A percentile compares a stretch with the other conserved stretches of the same genome.
Conservation (phyloP, 2,888 invertebrate genomes). For the Bombyx huttoni region DNA sequence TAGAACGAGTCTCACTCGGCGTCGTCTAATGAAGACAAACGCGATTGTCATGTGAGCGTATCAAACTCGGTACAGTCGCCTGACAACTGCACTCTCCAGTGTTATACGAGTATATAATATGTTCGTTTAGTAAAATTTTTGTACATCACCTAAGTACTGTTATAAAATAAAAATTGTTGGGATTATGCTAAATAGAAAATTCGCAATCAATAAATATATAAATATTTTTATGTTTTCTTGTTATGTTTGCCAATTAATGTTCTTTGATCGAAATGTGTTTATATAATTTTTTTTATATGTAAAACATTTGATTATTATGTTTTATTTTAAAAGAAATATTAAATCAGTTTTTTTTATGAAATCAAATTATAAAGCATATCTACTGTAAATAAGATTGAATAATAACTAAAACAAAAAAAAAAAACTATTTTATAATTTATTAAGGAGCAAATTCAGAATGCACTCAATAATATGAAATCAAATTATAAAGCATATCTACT, state of each 20-base stretch:
- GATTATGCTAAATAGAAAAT: conserved; percentile 40
- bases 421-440: conserved; percentile 48
- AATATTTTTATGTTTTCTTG: conserved; percentile 43
- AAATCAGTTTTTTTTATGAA: conserved; percentile 47
- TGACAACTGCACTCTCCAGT: conserved; percentile 12
- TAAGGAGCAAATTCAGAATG: conserved; percentile 24
- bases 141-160: conserved; percentile 29
- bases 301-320: conserved; percentile 57
- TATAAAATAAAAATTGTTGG: conserved; percentile 26
- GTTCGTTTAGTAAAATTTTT: conserved; percentile 14
- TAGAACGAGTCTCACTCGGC: conserved; percentile 36
- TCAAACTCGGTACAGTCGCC: conserved; percentile 12
- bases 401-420: conserved; percentile 12
- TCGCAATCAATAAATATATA: neutral
- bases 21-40: conserved; percentile 12
- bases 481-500: conserved; percentile 47
- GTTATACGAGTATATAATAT: no score
- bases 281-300: conserved; percentile 44
- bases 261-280: conserved; percentile 45
- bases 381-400: conserved; percentile 48
- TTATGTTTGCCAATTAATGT: conserved; percentile 64
- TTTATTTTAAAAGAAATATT: conserved; percentile 32
- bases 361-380: conserved; percentile 50
- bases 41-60: conserved; percentile 17
- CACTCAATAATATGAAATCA: conserved; percentile 44